A percentile compares a stretch with the other conserved stretches of the same genome.
These are phyloP conservation scores for Sclerodermus sp. DNA, from an alignment of 2,888 invertebrate species.

Conservation along the genomic window DNA sequence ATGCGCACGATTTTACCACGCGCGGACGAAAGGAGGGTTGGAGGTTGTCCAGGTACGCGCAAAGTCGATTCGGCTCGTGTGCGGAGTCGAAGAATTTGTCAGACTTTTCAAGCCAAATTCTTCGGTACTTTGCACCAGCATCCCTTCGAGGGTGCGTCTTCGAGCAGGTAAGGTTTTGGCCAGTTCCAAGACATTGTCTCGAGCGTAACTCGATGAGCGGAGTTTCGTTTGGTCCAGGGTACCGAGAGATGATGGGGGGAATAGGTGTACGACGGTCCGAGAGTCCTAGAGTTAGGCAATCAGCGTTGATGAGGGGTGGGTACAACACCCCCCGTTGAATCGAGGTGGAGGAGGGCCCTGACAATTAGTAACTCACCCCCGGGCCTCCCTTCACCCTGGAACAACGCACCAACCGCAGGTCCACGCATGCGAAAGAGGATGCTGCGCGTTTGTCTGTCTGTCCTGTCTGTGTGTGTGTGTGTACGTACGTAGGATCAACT, in stretches of 20 bases:
- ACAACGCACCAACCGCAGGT: slow-evolving; percentile 24
- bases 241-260: neutral
- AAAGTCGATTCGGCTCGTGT: too few species aligned
- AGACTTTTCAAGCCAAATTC: too few species aligned
- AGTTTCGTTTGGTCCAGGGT: too few species aligned
- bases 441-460: slow-evolving; percentile 32
- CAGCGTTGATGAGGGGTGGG: slow-evolving; percentile 53
- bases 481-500: too few species aligned
- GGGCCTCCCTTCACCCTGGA: slow-evolving; percentile 17
- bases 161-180: too few species aligned
- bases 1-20: too few species aligned
- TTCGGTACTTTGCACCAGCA: too few species aligned
- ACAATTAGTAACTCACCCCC: slow-evolving; percentile 49
- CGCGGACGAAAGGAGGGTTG: too few species aligned
- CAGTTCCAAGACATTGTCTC: neutral
- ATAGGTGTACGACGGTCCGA: slow-evolving; percentile 38
- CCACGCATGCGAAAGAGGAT: slow-evolving; percentile 45
- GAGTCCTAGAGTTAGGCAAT: slow-evolving; percentile 57
- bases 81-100: too few species aligned
- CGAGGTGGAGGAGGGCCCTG: slow-evolving; percentile 37
- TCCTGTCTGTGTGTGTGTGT: slow-evolving; percentile 23
- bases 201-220: neutral
- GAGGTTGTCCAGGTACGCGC: too few species aligned
- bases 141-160: too few species aligned
- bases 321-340: too few species aligned